Conservation (phyloP, 2,113 vertebrate genomes). For the cattle (Bos taurus) region ARS-UCD2.0 NC_037342.1:51693001-51693500, state of each 20-base stretch:
- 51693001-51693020: neutral
- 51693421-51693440: neutral
- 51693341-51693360: neutral
- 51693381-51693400: neutral
- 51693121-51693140: neutral
- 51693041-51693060: neutral
- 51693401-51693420: neutral
- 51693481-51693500: neutral
- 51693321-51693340: neutral
- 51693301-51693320: neutral
- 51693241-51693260: neutral
- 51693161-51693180: neutral
- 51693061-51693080: neutral
- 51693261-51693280: neutral
- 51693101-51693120: neutral
- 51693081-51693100: neutral
- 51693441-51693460: constrained; percentile 9
- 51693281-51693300: neutral
- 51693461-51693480: neutral
- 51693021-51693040: neutral
- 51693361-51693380: constrained; percentile 15
- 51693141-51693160: neutral
- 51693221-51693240: neutral
- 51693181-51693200: neutral
- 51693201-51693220: neutral